Conservation (phyloP, 2,888 invertebrate species). For the Oligia latruncula region DNA sequence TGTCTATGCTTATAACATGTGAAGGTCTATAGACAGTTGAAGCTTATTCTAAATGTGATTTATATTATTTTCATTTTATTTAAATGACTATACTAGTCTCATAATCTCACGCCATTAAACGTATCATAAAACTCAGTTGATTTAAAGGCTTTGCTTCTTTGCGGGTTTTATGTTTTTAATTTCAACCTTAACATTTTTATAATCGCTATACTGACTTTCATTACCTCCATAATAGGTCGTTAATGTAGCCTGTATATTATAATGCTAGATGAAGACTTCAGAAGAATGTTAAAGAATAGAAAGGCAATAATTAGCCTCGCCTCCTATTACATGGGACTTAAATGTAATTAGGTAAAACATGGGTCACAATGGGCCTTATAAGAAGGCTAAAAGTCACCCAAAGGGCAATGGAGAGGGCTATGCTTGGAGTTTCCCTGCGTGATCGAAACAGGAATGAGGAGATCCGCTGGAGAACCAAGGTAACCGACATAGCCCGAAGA, state of each 20-base stretch:
- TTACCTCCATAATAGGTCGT: constrained; percentile 19
- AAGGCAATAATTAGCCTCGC: no score
- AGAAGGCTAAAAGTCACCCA: no score
- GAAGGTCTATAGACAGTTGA: no score
- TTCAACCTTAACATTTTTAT: constrained; percentile 43
- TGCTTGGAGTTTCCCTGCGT: no score
- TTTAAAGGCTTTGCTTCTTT: constrained; percentile 30
- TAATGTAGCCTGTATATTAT: neutral
- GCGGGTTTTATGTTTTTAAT: constrained; percentile 52
- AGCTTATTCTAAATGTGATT: neutral
- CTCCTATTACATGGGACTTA: neutral
- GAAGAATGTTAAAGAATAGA: no score
- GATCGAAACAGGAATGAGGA: no score
- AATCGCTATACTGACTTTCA: constrained; percentile 45
- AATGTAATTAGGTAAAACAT: neutral
- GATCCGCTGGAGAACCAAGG: no score
- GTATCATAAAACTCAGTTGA: constrained; percentile 31
- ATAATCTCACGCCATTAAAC: constrained; percentile 42
- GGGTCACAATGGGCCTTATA: neutral
- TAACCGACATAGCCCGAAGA: no score
- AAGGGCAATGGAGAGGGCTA: no score
- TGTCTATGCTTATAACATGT: no score
- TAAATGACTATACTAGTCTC: constrained; percentile 1
- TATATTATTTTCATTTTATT: constrained; percentile 9
- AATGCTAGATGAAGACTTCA: no score